These are phyloP conservation scores for Euglossa dilemma DNA, from an alignment of 1,140 invertebrate species.

Conservation along the genomic window DNA sequence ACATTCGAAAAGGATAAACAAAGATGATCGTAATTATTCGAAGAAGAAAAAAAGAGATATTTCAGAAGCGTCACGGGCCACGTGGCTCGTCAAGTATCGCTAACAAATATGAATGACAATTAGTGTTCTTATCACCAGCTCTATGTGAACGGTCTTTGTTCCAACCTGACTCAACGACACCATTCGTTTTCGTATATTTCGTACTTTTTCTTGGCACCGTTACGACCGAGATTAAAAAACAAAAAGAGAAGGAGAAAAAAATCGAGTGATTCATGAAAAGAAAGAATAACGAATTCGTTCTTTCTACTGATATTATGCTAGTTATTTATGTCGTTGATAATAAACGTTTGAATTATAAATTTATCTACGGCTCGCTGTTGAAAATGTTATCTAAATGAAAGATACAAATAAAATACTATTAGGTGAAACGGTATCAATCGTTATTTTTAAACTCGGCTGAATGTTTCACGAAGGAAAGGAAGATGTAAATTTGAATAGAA, in stretches of 20 bases:
- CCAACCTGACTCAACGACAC: neutral
- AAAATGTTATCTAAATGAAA: too few species aligned
- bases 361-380: neutral
- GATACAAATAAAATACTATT: too few species aligned
- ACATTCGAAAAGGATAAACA: slow-evolving; percentile 8
- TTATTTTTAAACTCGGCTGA: too few species aligned
- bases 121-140: neutral
- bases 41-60: neutral
- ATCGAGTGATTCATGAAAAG: neutral
- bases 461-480: too few species aligned
- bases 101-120: slow-evolving; percentile 8
- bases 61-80: neutral
- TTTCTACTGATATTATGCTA: neutral
- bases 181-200: neutral
- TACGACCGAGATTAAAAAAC: neutral
- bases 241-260: neutral
- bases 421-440: too few species aligned
- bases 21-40: neutral
- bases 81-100: neutral
- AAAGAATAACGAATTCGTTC: neutral
- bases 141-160: neutral
- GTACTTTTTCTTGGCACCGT: neutral
- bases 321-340: neutral
- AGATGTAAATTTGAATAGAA: neutral
- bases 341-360: neutral